Evolutionary conservation across 2,797 vertebrate genomes (phyloP).

Genomic region (Arrhamphus sclerolepis): DNA sequence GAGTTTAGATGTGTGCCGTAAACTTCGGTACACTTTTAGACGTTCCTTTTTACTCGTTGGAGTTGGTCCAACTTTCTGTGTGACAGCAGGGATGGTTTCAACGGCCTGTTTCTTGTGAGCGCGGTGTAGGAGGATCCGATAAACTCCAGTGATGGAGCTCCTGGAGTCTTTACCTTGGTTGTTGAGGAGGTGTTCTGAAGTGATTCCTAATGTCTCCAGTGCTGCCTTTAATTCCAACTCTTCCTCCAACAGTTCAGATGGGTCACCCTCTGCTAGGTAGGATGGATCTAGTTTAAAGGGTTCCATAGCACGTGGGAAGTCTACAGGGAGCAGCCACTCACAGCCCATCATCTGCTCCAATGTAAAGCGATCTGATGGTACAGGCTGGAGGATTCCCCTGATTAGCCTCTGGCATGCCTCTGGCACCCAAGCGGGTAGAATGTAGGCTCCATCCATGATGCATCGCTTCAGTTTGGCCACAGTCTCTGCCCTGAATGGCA

Average conservation of each 20-base stretch:
- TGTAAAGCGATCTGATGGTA: conserved; percentile 85
- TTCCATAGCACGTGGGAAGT: conserved; percentile 86
- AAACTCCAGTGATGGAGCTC: conserved; percentile 92
- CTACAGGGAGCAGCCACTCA: conserved; percentile 91
- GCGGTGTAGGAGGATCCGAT: conserved; percentile 91
- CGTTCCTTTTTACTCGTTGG: conserved; percentile 78
- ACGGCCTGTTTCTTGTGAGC: conserved; percentile 87
- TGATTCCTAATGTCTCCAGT: conserved; percentile 89
- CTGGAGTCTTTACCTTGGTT: conserved; percentile 89
- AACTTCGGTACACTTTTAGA: conserved; percentile 80
- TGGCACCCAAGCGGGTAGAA: conserved; percentile 84
- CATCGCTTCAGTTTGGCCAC: conserved; percentile 94
- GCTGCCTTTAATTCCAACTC: conserved; percentile 87
- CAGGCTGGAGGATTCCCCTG: conserved; percentile 87
- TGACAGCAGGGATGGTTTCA: conserved; percentile 82
- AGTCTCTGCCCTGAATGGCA: conserved; percentile 96
- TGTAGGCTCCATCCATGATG: conserved; percentile 91
- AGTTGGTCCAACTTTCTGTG: conserved; percentile 67
- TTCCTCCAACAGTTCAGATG: conserved; percentile 83
- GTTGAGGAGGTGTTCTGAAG: conserved; percentile 90
- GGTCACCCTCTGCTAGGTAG: conserved; percentile 81
- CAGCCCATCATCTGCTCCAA: conserved; percentile 90
- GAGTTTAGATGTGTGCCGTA: conserved; percentile 94
- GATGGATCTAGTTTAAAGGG: conserved; percentile 90
- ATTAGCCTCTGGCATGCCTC: conserved; percentile 90